Base-by-base conservation (phyloP, 2,888 invertebrate genomes). In the Aproaerema taeniolella region DNA sequence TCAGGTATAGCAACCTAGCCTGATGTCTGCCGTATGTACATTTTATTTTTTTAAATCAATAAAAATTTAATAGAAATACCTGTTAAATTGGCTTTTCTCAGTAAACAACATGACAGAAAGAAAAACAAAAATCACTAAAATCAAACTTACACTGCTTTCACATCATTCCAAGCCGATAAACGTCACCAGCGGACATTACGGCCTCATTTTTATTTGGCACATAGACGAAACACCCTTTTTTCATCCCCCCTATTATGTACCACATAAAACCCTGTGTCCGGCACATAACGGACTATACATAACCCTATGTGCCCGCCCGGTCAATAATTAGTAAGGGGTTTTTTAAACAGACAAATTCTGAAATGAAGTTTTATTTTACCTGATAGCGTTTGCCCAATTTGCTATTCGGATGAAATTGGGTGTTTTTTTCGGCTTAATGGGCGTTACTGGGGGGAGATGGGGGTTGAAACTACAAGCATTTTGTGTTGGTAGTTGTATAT, bases 131-230 rank as follows among this genome's bases (percentile, higher is more conserved):
- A 6, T 20, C 8, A 4, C 20, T 6, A 20, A 20, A 20, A 20
- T 20, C 20, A 4, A 8, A 4, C 20, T 20, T 37, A 37, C 17
- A 17, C 51, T 39, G 49, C 32, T 49, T 67, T 63, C 53, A 30
- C 48, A 44, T 31, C 41, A 41, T 50, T 4, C 20, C 50, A 46
- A 53, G 50, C 54, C 79, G 80, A 82, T 83, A 81, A 82, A 76
- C 78, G 79, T 61, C 67, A 65, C 76, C 63, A 67, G 74, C 74
- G 85, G 80, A 82, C 81, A 85, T 85, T 81, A 83, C 78, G 78
- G 63, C 72, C 83, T 83, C 85, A 83, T 85, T 85, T 85, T 85
- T 85, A 83, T 83, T 85, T 81, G 80, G 80, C 79, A 85, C 81
- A 85, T 85, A 83, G 83, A 81, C 80, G 79, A 85, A 82, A 76